These are phyloP conservation scores for Leucoraja ocellata DNA, from an alignment of 2,797 vertebrate genomes.

Conservation along the genomic window DNA sequence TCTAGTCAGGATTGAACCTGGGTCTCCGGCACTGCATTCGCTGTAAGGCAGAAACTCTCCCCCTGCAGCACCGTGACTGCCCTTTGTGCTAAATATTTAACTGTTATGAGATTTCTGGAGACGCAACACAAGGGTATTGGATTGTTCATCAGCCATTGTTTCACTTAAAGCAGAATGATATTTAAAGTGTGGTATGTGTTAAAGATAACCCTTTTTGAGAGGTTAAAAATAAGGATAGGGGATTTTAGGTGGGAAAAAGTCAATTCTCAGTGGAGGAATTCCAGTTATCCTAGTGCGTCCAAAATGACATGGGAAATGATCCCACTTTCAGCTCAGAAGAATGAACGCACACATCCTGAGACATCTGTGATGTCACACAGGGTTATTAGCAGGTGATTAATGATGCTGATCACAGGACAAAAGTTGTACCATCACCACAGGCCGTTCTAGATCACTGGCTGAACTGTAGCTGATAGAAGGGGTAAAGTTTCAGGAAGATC, in stretches of 20 bases:
- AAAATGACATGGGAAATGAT: not conserved
- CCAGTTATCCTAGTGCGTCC: not conserved
- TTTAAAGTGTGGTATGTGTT: not conserved
- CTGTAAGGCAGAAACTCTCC: no score
- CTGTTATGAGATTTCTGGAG: not conserved
- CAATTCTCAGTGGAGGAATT: not conserved
- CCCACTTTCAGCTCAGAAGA: slow-evolving; percentile 15
- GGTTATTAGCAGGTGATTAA: slow-evolving; percentile 35
- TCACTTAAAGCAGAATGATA: not conserved
- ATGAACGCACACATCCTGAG: slow-evolving; percentile 5
- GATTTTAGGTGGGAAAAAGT: not conserved
- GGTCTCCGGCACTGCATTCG: no score
- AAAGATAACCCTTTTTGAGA: not conserved
- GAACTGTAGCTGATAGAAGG: not conserved
- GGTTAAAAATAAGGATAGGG: not conserved
- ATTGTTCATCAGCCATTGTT: not conserved
- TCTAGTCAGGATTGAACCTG: no score
- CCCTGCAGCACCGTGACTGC: no score
- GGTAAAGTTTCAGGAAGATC: not conserved
- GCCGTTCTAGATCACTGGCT: slow-evolving; percentile 11
- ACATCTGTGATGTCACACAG: slow-evolving; percentile 27
- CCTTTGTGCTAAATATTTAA: no score
- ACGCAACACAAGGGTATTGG: not conserved
- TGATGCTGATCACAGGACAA: slow-evolving; percentile 24
- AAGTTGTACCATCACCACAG: not conserved